These are phyloP conservation scores for Chironomus striatipennis DNA, from an alignment of 1,140 invertebrate species.

Conservation along the genomic window DNA sequence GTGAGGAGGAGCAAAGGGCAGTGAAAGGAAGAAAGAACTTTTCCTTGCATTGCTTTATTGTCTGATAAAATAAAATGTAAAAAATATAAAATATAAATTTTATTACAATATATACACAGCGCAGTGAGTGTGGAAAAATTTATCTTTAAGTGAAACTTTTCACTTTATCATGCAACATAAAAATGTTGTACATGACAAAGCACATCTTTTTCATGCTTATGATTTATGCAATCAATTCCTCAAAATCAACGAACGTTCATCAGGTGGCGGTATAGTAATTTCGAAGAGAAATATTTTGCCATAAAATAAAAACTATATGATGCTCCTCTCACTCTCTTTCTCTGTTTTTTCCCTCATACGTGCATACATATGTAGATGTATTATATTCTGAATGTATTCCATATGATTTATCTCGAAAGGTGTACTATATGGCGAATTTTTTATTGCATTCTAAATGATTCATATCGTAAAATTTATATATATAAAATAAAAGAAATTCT, in stretches of 20 bases:
- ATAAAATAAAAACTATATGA: conserved; percentile 15
- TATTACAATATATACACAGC: neutral
- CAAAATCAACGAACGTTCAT: conserved; percentile 12
- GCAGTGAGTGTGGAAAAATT: neutral
- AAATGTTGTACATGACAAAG: conserved; percentile 12
- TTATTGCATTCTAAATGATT: conserved; percentile 10
- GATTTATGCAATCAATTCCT: conserved; percentile 9
- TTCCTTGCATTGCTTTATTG: too few relatives aligned
- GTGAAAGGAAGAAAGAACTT: too few relatives aligned
- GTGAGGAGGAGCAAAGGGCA: too few relatives aligned
- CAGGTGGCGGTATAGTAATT: conserved; percentile 6
- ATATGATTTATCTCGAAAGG: neutral
- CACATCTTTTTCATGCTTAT: neutral
- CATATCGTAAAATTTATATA: conserved; percentile 5
- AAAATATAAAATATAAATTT: neutral
- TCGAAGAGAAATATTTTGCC: neutral
- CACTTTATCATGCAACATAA: neutral
- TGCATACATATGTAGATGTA: neutral
- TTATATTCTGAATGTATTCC: too few relatives aligned
- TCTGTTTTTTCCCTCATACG: too few relatives aligned
- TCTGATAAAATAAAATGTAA: too few relatives aligned
- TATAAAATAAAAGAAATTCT: neutral
- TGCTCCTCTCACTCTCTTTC: too few relatives aligned
- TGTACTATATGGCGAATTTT: conserved; percentile 13
- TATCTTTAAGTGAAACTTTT: conserved; percentile 5